Conservation (phyloP, 2,888 invertebrate genomes). For the Alviniconcha strummeri region DNA sequence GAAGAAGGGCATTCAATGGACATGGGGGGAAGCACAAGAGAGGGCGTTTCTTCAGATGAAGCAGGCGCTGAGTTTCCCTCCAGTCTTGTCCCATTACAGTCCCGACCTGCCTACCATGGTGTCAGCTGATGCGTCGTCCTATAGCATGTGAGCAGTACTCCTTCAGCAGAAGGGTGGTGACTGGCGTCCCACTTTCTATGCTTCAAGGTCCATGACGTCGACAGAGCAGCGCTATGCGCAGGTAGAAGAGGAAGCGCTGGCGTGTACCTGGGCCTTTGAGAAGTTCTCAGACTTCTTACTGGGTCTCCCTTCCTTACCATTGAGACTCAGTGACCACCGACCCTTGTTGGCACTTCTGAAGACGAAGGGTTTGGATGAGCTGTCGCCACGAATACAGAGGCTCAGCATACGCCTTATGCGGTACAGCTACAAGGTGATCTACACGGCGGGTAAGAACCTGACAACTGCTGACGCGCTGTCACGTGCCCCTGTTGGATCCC, state of each 20-base stretch:
- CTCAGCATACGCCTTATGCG: conserved; percentile 23
- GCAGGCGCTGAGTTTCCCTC: neutral
- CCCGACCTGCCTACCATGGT: neutral
- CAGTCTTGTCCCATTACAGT: conserved; percentile 20
- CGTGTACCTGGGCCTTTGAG: conserved; percentile 19
- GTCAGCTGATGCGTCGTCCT: conserved; percentile 22
- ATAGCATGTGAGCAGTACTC: neutral
- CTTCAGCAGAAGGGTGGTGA: conserved; percentile 9
- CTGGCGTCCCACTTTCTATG: conserved; percentile 1
- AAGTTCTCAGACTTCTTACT: conserved; percentile 24
- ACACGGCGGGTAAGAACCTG: conserved; percentile 27
- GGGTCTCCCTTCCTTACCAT: neutral
- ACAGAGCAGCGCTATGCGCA: conserved; percentile 18
- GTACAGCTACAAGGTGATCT: neutral
- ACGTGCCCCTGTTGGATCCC: neutral
- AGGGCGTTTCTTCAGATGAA: neutral
- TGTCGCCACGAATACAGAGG: conserved; percentile 24
- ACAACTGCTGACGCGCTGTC: conserved; percentile 15
- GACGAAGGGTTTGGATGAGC: conserved; percentile 19
- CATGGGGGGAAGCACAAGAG: neutral
- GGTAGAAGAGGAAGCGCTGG: conserved; percentile 26
- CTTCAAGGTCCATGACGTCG: conserved; percentile 11
- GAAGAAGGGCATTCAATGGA: conserved; percentile 4
- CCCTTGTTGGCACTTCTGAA: conserved; percentile 22
- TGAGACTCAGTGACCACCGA: conserved; percentile 15